Base-by-base conservation (phyloP, 2,888 invertebrate species). In the Ichneumon xanthorius region DNA sequence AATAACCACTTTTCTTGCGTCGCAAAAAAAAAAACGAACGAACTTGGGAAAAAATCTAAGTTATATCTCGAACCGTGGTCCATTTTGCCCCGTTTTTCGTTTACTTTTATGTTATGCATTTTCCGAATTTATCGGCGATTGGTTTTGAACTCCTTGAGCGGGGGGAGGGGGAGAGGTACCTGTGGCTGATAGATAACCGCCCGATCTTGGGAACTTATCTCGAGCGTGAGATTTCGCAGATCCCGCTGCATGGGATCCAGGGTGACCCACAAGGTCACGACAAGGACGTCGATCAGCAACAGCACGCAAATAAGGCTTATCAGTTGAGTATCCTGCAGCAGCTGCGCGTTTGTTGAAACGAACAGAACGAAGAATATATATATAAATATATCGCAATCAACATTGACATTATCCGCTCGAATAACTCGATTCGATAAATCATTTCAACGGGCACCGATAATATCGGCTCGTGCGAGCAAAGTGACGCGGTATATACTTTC, bases 171-270 rank as follows among this genome's bases (percentile, higher is more conserved):
- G 37, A 5, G 93, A 48, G 33, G 26, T 94, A 96, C 97, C 96
- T 98, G 98, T 0, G 97, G 97, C 92, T 97, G 97, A 93, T 97
- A 97, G 63, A 97, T 97, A 63, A 98, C 96, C 87, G 97, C 96
- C n/a, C 97, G 95, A 92, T 98, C 97, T 4, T 95, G 95, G 3
- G 96, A 94, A 91, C 96, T 97, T 91, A 97, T 96, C 94, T 98
- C 97, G 75, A 97, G 94, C 19, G 97, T 97, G 89, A 98, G 95
- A 95, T 98, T 98, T 92, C 96, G 96, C 80, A 98, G 95, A 91
- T 97, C 96, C 45, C 97, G 95, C 92, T 97, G 96, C 97, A 98
- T 97, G 4, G 98, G 98, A 94, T 99, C 98, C 83, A 98, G 95
- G 70, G 95, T 95, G 14, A 97, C 96, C 98, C 98, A 99, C 37